Percentiles rank a stretch among this genome's conserved stretches.
Conservation (phyloP, 2,888 invertebrate species). For the Eledone cirrhosa region DNA sequence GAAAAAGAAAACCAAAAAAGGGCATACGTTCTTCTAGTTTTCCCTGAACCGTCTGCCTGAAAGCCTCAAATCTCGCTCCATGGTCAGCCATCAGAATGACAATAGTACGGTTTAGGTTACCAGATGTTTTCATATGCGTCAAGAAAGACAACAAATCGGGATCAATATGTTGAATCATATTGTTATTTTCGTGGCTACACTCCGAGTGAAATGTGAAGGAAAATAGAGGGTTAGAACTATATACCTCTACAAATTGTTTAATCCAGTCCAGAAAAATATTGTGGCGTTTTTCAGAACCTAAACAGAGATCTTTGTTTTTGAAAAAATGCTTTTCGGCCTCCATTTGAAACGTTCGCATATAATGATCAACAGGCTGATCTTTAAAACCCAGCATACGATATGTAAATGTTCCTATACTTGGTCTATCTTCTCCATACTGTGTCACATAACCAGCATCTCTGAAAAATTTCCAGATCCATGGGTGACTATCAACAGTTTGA, state of each 20-base stretch:
- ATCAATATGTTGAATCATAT: constrained; percentile 81
- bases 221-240: constrained; percentile 79
- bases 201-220: constrained; percentile 89
- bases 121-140: constrained; percentile 71
- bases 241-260: constrained; percentile 72
- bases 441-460: constrained; percentile 71
- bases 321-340: constrained; percentile 70
- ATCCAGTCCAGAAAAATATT: constrained; percentile 66
- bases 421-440: constrained; percentile 87
- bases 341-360: constrained; percentile 79
- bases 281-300: constrained; percentile 79
- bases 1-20: constrained; percentile 83
- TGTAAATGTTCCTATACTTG: constrained; percentile 85
- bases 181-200: constrained; percentile 86
- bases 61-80: constrained; percentile 80
- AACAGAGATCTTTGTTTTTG: constrained; percentile 69
- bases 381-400: constrained; percentile 88
- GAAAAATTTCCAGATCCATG: constrained; percentile 86
- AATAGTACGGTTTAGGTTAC: constrained; percentile 80
- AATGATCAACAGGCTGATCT: constrained; percentile 87
- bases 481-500: constrained; percentile 78
- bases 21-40: constrained; percentile 91
- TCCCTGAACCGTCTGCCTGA: constrained; percentile 87
- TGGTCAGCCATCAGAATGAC: constrained; percentile 93
- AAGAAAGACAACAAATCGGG: constrained; percentile 74